A percentile compares a stretch with the other conserved stretches of the same genome.
phyloP scores from a whole-genome alignment of 2,888 invertebrate species.

The Trichogramma dendrolimi region DNA sequence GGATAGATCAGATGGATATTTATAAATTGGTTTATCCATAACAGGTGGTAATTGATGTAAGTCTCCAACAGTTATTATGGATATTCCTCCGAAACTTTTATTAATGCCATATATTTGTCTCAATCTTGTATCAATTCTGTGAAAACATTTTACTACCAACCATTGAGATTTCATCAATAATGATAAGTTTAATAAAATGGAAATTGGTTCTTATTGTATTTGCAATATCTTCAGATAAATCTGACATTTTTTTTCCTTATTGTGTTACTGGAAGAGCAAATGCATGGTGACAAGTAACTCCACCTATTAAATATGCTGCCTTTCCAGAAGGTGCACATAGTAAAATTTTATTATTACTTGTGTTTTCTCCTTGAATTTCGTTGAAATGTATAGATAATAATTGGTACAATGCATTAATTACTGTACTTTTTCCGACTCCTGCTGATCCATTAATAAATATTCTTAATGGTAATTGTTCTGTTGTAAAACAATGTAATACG shows the following conservation, averaged over 20 bases:
- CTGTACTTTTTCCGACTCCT: slow-evolving; percentile 13
- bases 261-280: not conserved
- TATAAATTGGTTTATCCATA: slow-evolving; percentile 33
- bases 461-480: slow-evolving; percentile 6
- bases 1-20: slow-evolving; percentile 13
- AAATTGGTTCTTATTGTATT: slow-evolving; percentile 32
- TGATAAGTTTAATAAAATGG: slow-evolving; percentile 33
- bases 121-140: slow-evolving; percentile 36
- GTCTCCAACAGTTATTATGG: slow-evolving; percentile 42
- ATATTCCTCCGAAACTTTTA: slow-evolving; percentile 33
- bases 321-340: slow-evolving; percentile 34
- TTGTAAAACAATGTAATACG: slow-evolving; percentile 9
- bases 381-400: slow-evolving; percentile 11
- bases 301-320: slow-evolving; percentile 34
- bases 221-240: slow-evolving; percentile 20
- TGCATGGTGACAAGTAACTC: not conserved
- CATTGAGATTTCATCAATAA: slow-evolving; percentile 46
- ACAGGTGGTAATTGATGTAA: slow-evolving; percentile 43
- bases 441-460: slow-evolving; percentile 17
- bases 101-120: slow-evolving; percentile 40
- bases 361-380: slow-evolving; percentile 18
- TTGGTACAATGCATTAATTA: slow-evolving; percentile 3
- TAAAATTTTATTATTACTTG: slow-evolving; percentile 31
- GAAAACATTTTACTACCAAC: slow-evolving; percentile 34
- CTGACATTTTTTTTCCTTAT: slow-evolving; percentile 12